phyloP scores from a whole-genome alignment of 2,888 invertebrate species.

The Tryphoninae sp. region DNA sequence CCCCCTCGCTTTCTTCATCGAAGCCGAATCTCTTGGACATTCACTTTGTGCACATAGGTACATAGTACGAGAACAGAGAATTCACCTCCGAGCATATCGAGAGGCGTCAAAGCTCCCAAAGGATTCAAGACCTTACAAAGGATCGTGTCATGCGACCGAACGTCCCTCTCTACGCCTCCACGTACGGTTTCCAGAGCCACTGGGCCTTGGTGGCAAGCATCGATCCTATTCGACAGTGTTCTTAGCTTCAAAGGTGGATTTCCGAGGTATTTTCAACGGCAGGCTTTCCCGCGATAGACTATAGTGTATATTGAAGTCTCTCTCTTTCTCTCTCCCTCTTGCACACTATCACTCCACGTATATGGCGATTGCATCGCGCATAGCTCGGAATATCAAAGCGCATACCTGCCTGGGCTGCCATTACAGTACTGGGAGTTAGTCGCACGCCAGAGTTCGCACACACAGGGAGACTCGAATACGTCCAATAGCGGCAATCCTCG shows the following conservation, averaged over 20 bases:
- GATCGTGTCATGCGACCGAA: conserved; percentile 49
- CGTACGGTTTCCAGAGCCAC: conserved; percentile 16
- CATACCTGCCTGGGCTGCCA: conserved; percentile 21
- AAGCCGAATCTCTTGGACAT: conserved; percentile 37
- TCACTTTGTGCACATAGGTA: conserved; percentile 23
- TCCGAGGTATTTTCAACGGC: conserved; percentile 63
- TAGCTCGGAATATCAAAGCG: conserved; percentile 55
- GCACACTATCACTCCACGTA: background rate
- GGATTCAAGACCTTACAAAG: conserved; percentile 60
- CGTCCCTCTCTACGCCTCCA: conserved; percentile 30
- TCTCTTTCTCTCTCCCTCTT: conserved; percentile 20
- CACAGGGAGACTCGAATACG: conserved; percentile 35
- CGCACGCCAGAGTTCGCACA: conserved; percentile 49
- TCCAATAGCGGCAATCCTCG: conserved; percentile 38
- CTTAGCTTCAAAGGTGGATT: conserved; percentile 66
- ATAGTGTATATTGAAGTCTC: conserved; percentile 27
- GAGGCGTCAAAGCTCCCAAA: conserved; percentile 62
- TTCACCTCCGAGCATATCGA: conserved; percentile 45
- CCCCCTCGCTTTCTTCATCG: background rate
- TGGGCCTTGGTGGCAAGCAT: conserved; percentile 44
- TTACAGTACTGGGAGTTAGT: conserved; percentile 47
- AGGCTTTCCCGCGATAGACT: conserved; percentile 48
- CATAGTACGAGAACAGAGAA: conserved; percentile 31
- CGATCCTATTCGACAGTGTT: conserved; percentile 61
- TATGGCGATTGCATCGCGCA: conserved; percentile 10